phyloP scores from a whole-genome alignment of 2,797 vertebrate species.

The Hybognathus amarus region DNA sequence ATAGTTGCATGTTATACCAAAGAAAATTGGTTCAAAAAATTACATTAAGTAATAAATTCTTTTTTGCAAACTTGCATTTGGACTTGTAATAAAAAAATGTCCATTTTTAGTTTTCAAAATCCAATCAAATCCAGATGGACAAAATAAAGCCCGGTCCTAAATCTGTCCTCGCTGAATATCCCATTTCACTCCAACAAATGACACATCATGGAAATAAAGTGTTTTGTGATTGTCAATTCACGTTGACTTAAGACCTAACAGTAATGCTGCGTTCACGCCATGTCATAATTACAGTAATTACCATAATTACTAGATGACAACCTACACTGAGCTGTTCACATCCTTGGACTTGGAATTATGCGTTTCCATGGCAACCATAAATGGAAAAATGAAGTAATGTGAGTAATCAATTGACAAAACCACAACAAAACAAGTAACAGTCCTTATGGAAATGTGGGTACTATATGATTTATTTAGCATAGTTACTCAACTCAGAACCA shows the following conservation, averaged over 20 bases:
- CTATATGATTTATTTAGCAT: background rate
- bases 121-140: background rate
- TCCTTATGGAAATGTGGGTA: background rate
- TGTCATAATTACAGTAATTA: conserved; percentile 17
- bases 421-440: background rate
- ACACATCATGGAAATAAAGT: background rate
- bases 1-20: background rate
- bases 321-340: conserved; percentile 6
- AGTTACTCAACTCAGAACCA: background rate
- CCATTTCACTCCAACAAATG: background rate
- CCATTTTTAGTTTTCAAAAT: background rate
- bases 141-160: background rate
- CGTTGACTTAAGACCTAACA: background rate
- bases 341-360: background rate
- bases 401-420: conserved; percentile 1
- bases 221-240: background rate
- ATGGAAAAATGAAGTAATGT: background rate
- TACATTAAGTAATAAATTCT: background rate
- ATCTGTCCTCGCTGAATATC: background rate
- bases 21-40: background rate
- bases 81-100: too few relatives aligned
- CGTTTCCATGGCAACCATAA: background rate
- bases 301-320: conserved; percentile 17
- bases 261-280: background rate
- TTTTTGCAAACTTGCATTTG: background rate